Evolutionary conservation across 2,888 invertebrate species (phyloP), one percentile per base, ranked within the genome.

Genomic region (Serripes groenlandicus): DNA sequence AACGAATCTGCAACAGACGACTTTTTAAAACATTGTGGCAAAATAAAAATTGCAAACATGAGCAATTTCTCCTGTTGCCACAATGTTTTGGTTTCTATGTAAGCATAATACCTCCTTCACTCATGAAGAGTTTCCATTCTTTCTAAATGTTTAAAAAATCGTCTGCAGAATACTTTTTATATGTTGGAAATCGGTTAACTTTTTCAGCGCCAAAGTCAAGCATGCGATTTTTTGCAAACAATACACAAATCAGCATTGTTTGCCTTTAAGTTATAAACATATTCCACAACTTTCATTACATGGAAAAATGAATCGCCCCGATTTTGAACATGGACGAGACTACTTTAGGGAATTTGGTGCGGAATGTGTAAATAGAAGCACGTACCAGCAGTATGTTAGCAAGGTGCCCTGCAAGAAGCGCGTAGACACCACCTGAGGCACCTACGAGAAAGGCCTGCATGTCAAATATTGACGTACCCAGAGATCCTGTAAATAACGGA

Each of bases 351-450:
- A n/a, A n/a, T n/a, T n/a, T n/a, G n/a, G n/a, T n/a, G n/a, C n/a
- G n/a, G n/a, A n/a, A n/a, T n/a, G n/a, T n/a, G n/a, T n/a, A n/a
- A n/a, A n/a, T n/a, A n/a, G n/a, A n/a, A n/a, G n/a, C 64, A 54
- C 34, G 2, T 88, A 95, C 95, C 85, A 97, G 95, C 92, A 97
- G 95, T 86, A 98, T 96, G 95, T 98, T 97, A 70, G 98, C 96
- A 76, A 98, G 95, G 94, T 98, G 97, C 83, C 98, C 97, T 71
- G 97, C 97, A 83, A 98, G 96, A 87, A 98, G 95, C 32, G 98
- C 97, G 94, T 98, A 98, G 75, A 98, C 97, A 9, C 98, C 98
- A 0, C 97, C 98, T 0, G 98, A 98, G 52, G 98, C 97, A 28
- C 98, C 98, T 68, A 98, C 97, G 89, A 98, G 96, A 91, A 96